Evolutionary conservation across 2,888 invertebrate genomes (phyloP), one percentile per base, ranked within the genome.

Genomic region (Ophraella communa): DNA sequence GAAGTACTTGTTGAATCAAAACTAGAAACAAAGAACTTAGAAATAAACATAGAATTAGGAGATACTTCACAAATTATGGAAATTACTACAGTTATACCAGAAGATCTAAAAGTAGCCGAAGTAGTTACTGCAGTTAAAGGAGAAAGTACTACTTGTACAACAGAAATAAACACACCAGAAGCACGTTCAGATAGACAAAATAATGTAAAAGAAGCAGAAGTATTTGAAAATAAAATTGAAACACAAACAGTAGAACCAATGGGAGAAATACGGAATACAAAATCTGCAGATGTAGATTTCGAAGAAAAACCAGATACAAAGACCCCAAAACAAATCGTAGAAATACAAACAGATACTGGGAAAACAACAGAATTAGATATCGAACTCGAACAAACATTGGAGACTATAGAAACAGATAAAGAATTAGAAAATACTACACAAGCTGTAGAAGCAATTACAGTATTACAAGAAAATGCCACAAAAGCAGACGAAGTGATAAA

Each of bases 141-240:
- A 45, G 18, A 62, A 45, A 21, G 24, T 17, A 51, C 11, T 8
- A 20, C n/a, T 20, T 17, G 39, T 42, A 53, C 49, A 52, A 52
- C 11, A 24, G 42, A 49, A 62, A 58, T 11, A 58, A 30, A 10
- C 27, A n/a, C n/a, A n/a, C n/a, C n/a, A n/a, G n/a, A n/a, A 18
- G 21, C n/a, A 60, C 18, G 11, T 33, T 30, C 30, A 1, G 35
- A 35, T 14, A 1, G n/a, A 35, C 14, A 3, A 35, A n/a, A 35
- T 1, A 3, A 35, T 0, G 3, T 14, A 8, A 20, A 2, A 4
- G 18, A 44, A 20, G 3, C 10, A 17, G 18, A 44, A 44, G 44
- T 8, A 17, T 8, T 7, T 44, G 1, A 1, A 42, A 10, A 3
- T 20, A 8, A 18, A 10, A 44, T 10, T 44, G 1, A 1, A 44